Evolutionary conservation across 1,140 invertebrate genomes (phyloP).

Genomic region (Drosophila mojavensis): DNA sequence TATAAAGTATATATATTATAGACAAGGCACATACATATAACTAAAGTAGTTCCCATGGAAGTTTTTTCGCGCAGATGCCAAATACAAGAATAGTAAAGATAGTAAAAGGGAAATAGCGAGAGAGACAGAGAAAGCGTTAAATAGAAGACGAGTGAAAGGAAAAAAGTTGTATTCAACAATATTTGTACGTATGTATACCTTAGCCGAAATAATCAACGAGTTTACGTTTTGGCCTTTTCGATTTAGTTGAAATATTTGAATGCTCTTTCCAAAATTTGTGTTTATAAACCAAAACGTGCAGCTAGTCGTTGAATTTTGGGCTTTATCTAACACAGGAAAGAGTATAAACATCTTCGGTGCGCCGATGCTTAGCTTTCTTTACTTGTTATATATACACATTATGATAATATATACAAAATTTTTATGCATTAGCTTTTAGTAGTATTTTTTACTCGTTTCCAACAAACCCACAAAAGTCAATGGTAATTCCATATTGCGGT

Average conservation of each 20-base stretch:
- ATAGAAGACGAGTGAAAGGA: conserved; percentile 14
- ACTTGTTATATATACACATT: conserved; percentile 45
- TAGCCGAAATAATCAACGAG: conserved; percentile 40
- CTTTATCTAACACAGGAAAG: conserved; percentile 15
- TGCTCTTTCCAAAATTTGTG: conserved; percentile 45
- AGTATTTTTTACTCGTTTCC: conserved; percentile 29
- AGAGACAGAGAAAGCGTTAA: not conserved
- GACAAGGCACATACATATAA: conserved; percentile 49
- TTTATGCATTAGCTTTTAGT: conserved; percentile 36
- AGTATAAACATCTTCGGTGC: conserved; percentile 29
- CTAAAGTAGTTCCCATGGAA: conserved; percentile 61
- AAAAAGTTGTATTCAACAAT: conserved; percentile 27
- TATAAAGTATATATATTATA: conserved; percentile 40
- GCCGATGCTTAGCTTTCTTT: conserved; percentile 53
- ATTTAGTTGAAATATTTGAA: conserved; percentile 50
- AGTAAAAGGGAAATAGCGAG: not conserved
- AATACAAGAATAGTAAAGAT: conserved; percentile 30
- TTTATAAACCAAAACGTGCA: not conserved
- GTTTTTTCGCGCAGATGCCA: conserved; percentile 57
- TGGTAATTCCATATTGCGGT: conserved; percentile 21
- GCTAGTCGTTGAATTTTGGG: conserved; percentile 20
- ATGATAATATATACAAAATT: conserved; percentile 14
- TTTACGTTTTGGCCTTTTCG: conserved; percentile 45
- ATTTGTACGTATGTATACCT: conserved; percentile 17
- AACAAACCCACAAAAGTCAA: conserved; percentile 1